Base-by-base conservation (phyloP, 2,113 vertebrate species). In the Istiophorus platypterus region DNA sequence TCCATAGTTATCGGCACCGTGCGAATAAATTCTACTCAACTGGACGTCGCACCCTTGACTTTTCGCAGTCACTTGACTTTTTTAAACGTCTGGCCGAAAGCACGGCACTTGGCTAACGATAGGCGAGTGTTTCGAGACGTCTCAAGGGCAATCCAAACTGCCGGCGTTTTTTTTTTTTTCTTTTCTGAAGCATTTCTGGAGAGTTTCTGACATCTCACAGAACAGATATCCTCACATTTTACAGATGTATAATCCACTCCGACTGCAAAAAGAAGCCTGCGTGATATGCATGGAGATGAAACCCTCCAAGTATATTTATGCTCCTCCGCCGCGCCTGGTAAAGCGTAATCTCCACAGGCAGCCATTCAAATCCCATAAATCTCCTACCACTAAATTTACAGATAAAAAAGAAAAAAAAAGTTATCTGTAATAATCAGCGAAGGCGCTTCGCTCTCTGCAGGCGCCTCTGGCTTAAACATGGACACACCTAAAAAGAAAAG, bases 261-360 rank as follows among this genome's bases (percentile, higher is more conserved):
- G 7, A 29, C 37, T 37, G 56, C n/a, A 31, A 15, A 15, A 75
- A 27, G 17, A 17, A 56, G 47, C 57, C 52, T 18, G 34, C 45
- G 45, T 56, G 72, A 71, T 56, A 12, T 27, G 62, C 17, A 29
- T 65, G 67, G 26, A 39, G 42, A 74, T 17, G 42, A 67, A 62
- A 31, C 31, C 37, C 61, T 27, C 17, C 0, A 34, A 20, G n/a
- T 64, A 24, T 6, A 58, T 85, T 82, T 41, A 63, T 69, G 72
- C 68, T n/a, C 52, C 52, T 14, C 10, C 18, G 13, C 39, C 0
- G 27, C 31, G 67, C 41, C 54, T 8, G 6, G 57, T 37, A 56
- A 83, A 57, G 47, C 10, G 9, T 41, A 80, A 57, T 72, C 72
- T 72, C 79, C 56, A 31, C 82, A 58, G 59, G 51, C 59, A 54